Percentiles rank a stretch among this genome's conserved stretches.
Conservation (phyloP, 2,113 vertebrate genomes). For the Dromiciops gliroides region DNA sequence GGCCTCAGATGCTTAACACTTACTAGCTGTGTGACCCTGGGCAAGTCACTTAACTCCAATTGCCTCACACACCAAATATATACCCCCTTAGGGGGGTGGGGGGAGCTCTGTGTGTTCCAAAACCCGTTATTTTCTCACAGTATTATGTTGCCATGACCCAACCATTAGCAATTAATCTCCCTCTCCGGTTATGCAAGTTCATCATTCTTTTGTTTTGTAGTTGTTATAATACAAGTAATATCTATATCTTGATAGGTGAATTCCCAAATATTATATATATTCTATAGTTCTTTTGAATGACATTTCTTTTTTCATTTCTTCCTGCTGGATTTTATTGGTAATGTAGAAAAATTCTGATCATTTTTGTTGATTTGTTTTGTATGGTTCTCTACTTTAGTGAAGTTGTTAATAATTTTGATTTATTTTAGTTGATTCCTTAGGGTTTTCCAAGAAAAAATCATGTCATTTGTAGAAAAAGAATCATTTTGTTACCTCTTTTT, state of each 20-base stretch:
- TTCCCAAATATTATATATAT: background rate
- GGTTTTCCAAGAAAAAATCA: background rate
- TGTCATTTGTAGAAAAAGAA: no score
- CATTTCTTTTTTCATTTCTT: background rate
- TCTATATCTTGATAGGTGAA: background rate
- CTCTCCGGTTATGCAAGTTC: background rate
- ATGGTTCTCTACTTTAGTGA: background rate
- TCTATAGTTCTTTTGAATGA: no score
- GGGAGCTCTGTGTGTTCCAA: no score
- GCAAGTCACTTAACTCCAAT: no score
- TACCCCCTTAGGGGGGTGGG: no score
- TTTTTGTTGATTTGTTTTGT: background rate
- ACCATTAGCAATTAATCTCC: background rate
- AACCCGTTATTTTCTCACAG: no score
- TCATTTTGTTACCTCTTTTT: no score
- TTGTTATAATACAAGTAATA: background rate
- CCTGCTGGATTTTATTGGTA: background rate
- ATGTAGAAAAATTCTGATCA: background rate
- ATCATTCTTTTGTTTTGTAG: background rate
- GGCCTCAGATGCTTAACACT: no score
- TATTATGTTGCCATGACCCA: background rate
- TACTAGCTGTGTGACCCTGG: no score
- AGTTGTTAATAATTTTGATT: background rate
- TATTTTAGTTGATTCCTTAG: background rate
- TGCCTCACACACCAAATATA: no score